These are phyloP conservation scores for Thamnophis sirtalis DNA, from an alignment of 2,113 vertebrate genomes.

Conservation along the genomic window DNA sequence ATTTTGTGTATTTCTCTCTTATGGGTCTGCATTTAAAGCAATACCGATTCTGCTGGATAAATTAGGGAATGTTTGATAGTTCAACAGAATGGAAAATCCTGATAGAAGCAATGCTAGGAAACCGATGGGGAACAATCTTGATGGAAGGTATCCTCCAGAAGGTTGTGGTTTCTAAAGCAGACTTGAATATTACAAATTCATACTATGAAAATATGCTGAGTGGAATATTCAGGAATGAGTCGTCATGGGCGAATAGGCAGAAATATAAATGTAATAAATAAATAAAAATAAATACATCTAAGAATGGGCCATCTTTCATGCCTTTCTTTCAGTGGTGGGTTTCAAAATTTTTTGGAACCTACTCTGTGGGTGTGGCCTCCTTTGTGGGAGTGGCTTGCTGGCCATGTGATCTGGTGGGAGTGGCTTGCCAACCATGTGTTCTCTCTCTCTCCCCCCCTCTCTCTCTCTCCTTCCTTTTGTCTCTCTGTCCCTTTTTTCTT, in stretches of 20 bases:
- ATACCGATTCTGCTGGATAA: background rate
- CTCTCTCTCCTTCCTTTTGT: too few relatives aligned
- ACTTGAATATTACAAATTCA: background rate
- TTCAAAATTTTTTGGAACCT: too few relatives aligned
- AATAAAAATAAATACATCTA: background rate
- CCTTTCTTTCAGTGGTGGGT: too few relatives aligned
- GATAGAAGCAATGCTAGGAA: background rate
- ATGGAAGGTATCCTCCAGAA: background rate
- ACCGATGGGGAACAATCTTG: background rate
- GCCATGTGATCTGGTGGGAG: too few relatives aligned
- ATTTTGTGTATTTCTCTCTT: background rate
- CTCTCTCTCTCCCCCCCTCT: too few relatives aligned
- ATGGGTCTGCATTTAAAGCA: background rate
- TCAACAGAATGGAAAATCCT: background rate
- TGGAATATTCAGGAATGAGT: background rate
- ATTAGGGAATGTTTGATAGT: background rate
- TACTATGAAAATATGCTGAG: background rate
- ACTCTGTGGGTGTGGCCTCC: too few relatives aligned
- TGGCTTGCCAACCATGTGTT: too few relatives aligned
- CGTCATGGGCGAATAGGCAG: too few relatives aligned
- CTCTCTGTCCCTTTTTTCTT: too few relatives aligned
- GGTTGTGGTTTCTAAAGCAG: background rate
- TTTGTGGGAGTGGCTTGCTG: too few relatives aligned
- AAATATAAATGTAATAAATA: too few relatives aligned
- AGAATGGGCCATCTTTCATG: background rate